phyloP scores from a whole-genome alignment of 1,140 invertebrate genomes.

The Arion vulgaris region DNA sequence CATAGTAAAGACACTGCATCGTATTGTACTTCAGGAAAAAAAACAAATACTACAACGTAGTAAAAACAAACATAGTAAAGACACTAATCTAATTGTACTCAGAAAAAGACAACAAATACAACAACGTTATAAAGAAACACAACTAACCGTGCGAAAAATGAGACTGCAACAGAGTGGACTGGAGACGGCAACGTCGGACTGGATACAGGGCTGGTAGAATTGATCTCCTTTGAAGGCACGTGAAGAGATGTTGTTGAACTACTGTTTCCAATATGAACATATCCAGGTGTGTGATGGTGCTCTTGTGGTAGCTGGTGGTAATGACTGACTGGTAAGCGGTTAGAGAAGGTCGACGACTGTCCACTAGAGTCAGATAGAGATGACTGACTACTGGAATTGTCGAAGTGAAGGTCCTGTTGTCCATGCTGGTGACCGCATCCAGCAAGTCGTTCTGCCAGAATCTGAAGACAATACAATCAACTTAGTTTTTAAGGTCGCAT shows the following conservation, averaged over 20 bases:
- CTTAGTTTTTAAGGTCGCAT: no score
- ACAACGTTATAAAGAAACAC: not conserved
- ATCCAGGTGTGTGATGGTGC: not conserved
- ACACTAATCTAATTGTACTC: not conserved
- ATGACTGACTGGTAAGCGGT: not conserved
- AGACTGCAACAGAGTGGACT: constrained; percentile 3
- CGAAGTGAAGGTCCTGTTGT: not conserved
- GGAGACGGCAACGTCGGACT: not conserved
- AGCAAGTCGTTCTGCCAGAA: not conserved
- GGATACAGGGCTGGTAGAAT: constrained; percentile 8
- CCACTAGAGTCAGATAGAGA: not conserved
- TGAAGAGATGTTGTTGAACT: not conserved
- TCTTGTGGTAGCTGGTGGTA: not conserved
- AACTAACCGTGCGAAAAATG: constrained; percentile 17
- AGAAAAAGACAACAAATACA: not conserved
- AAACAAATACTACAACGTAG: no score
- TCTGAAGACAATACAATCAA: not conserved
- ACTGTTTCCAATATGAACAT: not conserved
- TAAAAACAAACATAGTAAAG: no score
- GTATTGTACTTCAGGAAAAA: no score
- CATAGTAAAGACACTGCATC: no score
- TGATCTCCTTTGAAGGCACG: constrained; percentile 3
- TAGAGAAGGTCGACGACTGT: not conserved
- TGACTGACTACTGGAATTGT: not conserved
- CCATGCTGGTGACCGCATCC: not conserved